Evolutionary conservation across 2,797 vertebrate species (phyloP).

Genomic region (Erpetoichthys calabaricus): DNA sequence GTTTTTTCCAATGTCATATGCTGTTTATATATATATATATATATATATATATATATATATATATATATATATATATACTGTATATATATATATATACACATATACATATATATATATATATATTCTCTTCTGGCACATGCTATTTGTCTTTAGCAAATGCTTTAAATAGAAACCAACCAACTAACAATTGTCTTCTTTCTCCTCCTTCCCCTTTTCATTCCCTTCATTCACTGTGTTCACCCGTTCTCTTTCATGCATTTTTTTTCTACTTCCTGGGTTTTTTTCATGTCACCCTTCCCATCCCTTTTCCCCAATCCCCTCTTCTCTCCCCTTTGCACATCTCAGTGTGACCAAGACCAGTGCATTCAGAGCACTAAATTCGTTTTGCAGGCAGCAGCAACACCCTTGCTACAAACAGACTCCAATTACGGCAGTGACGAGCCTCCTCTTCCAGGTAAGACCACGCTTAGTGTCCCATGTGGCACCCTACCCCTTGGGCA

Average conservation of each 20-base stretch:
- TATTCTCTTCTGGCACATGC: too few species aligned
- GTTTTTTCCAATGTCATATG: too few species aligned
- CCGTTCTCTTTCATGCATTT: conserved; percentile 16
- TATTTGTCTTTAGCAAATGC: neutral
- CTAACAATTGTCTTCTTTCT: conserved; percentile 44
- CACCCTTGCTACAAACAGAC: conserved; percentile 76
- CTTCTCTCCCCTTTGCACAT: conserved; percentile 19
- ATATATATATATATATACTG: too few species aligned
- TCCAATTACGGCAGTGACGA: conserved; percentile 68
- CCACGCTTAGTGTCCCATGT: conserved; percentile 59
- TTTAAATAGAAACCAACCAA: conserved; percentile 14
- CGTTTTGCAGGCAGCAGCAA: conserved; percentile 94
- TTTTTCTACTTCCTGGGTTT: conserved; percentile 16
- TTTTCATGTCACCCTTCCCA: conserved; percentile 26
- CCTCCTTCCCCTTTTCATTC: conserved; percentile 15
- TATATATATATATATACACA: too few species aligned
- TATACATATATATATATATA: too few species aligned
- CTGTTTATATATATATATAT: too few species aligned
- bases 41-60: too few species aligned
- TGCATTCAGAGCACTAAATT: conserved; percentile 98
- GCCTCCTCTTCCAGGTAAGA: conserved; percentile 60
- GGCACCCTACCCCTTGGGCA: conserved; percentile 69
- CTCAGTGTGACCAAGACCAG: conserved; percentile 91
- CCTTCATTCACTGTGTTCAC: neutral
- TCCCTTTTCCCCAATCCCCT: neutral